A percentile compares a stretch with the other conserved stretches of the same genome.
Evolutionary conservation across 2,797 vertebrate genomes (phyloP).

Genomic region (Petrocephalus schoutedeni): DNA sequence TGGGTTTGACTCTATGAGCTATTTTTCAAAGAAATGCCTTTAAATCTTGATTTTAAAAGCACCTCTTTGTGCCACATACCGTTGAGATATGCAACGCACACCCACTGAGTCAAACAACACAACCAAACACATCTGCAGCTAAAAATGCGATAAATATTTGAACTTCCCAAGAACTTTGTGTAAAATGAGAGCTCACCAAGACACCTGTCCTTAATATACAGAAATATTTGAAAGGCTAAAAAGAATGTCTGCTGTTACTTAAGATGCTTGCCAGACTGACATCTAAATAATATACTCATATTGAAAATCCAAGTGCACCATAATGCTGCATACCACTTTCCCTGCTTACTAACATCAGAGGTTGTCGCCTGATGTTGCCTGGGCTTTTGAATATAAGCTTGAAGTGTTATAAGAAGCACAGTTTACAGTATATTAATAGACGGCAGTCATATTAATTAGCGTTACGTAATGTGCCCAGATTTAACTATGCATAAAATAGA

Average conservation of each 20-base stretch:
- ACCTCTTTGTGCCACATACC: conserved; percentile 56
- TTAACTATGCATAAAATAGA: background rate
- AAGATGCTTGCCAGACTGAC: background rate
- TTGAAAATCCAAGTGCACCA: background rate
- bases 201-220: conserved; percentile 32
- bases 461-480: background rate
- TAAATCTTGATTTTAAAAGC: conserved; percentile 49
- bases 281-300: conserved; percentile 20
- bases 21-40: background rate
- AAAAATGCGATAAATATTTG: conserved; percentile 46
- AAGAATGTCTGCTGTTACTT: conserved; percentile 14
- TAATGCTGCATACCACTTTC: background rate
- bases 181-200: conserved; percentile 38
- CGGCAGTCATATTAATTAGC: background rate
- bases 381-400: conserved; percentile 9
- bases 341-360: background rate
- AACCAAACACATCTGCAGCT: conserved; percentile 56
- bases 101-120: conserved; percentile 52
- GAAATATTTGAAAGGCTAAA: conserved; percentile 18
- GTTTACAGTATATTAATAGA: background rate
- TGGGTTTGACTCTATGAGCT: background rate
- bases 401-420: background rate
- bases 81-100: conserved; percentile 49
- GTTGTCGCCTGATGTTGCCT: background rate
- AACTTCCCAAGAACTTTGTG: conserved; percentile 21